These are phyloP conservation scores for Phalera bucephala DNA, from an alignment of 2,888 invertebrate genomes.

Conservation along the genomic window DNA sequence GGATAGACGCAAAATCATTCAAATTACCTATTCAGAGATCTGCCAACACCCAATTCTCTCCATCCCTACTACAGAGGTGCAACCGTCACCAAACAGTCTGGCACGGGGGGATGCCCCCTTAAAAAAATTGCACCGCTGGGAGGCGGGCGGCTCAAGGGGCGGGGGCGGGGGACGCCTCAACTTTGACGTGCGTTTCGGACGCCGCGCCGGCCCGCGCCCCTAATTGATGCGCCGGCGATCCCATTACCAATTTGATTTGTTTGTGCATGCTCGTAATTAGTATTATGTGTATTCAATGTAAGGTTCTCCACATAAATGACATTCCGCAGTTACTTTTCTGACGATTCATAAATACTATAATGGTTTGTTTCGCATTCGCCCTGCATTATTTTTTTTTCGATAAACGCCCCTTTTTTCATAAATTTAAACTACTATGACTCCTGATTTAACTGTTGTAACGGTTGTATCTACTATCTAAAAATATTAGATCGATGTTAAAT, in stretches of 20 bases:
- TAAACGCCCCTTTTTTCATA: too few relatives aligned
- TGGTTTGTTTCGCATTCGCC: too few relatives aligned
- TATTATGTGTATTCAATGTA: constrained; percentile 8
- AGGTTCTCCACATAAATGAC: too few relatives aligned
- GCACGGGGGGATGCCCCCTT: constrained; percentile 51
- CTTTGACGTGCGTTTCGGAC: constrained; percentile 66
- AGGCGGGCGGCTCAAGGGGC: constrained; percentile 10
- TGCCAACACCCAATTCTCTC: constrained; percentile 35
- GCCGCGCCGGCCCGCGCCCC: constrained; percentile 52
- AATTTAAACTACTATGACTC: too few relatives aligned
- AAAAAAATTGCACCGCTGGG: constrained; percentile 69
- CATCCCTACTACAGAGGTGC: constrained; percentile 51
- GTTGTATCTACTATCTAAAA: too few relatives aligned
- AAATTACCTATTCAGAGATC: too few relatives aligned
- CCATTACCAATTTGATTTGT: constrained; percentile 54
- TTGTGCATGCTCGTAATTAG: constrained; percentile 25
- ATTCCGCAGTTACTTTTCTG: too few relatives aligned
- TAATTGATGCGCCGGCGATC: constrained; percentile 64
- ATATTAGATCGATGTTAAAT: too few relatives aligned
- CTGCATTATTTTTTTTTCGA: too few relatives aligned
- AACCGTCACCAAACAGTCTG: constrained; percentile 77
- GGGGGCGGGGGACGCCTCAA: constrained; percentile 46
- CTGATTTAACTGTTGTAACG: too few relatives aligned
- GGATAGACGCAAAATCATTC: too few relatives aligned
- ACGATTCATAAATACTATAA: too few relatives aligned